Conservation (phyloP, 2,797 vertebrate species). For the Malacoctenus gilli region DNA sequence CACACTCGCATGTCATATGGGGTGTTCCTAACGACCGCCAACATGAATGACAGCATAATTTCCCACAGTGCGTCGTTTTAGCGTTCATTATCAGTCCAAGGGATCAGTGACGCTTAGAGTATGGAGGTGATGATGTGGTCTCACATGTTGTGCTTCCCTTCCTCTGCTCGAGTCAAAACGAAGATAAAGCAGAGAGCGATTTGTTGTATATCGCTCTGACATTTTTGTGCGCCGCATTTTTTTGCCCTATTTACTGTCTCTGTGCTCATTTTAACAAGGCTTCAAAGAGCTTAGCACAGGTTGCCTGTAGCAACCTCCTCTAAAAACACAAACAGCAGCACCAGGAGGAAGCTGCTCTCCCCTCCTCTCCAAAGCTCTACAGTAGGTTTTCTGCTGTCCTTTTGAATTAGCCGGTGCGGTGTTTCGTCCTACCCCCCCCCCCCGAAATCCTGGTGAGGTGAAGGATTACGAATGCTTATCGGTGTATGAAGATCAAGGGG, state of each 20-base stretch:
- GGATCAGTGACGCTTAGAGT: slow-evolving; percentile 9
- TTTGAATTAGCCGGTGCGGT: slow-evolving; percentile 57
- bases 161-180: background rate
- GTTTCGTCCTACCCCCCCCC: slow-evolving; percentile 51
- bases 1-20: slow-evolving; percentile 11
- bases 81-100: slow-evolving; percentile 6
- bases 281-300: slow-evolving; percentile 50
- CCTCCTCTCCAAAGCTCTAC: slow-evolving; percentile 12
- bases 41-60: slow-evolving; percentile 8
- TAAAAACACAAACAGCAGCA: slow-evolving; percentile 41
- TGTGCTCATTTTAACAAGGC: slow-evolving; percentile 49
- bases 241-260: slow-evolving; percentile 44
- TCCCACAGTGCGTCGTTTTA: background rate
- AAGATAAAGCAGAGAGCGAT: slow-evolving; percentile 8
- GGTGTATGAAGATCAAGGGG: slow-evolving; percentile 72
- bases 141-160: slow-evolving; percentile 8
- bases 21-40: slow-evolving; percentile 16
- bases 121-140: background rate
- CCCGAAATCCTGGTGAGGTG: slow-evolving; percentile 59
- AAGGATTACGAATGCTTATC: slow-evolving; percentile 73
- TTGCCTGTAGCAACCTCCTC: slow-evolving; percentile 53
- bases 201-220: slow-evolving; percentile 25
- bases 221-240: slow-evolving; percentile 35
- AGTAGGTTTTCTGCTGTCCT: slow-evolving; percentile 39
- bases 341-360: slow-evolving; percentile 11